Evolutionary conservation across 2,113 vertebrate genomes (phyloP).

Genomic region (Columba janthina): DNA sequence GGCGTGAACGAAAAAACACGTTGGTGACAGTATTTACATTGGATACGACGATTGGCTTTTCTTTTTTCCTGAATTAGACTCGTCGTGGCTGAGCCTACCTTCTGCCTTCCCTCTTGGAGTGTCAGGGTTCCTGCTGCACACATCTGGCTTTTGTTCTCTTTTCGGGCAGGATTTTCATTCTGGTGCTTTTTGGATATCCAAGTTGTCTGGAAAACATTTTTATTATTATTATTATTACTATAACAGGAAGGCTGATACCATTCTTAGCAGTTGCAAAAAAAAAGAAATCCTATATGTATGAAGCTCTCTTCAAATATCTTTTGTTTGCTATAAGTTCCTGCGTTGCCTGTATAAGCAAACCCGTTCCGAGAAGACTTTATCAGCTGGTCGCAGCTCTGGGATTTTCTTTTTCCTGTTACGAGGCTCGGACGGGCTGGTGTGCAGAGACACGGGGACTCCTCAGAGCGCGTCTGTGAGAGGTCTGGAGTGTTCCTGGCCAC

Average conservation of each 20-base stretch:
- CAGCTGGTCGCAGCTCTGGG: not conserved
- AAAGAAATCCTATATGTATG: not conserved
- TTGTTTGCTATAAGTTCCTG: constrained; percentile 42
- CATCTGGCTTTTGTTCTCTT: constrained; percentile 57
- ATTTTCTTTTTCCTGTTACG: constrained; percentile 61
- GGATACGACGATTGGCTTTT: not conserved
- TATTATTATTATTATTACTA: not conserved
- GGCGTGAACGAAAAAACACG: not conserved
- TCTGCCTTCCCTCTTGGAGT: not conserved
- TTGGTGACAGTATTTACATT: not conserved
- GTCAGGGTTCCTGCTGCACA: constrained; percentile 13
- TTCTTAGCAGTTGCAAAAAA: not conserved
- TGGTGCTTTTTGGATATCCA: constrained; percentile 29
- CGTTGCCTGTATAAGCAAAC: constrained; percentile 21
- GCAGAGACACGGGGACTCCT: constrained; percentile 68
- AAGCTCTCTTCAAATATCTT: constrained; percentile 34
- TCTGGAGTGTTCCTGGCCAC: constrained; percentile 38
- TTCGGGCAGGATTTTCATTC: constrained; percentile 22
- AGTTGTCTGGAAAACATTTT: constrained; percentile 20
- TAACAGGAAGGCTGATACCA: constrained; percentile 28
- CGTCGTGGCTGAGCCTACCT: constrained; percentile 42
- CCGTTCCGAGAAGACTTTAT: constrained; percentile 61
- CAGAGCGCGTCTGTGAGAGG: constrained; percentile 75
- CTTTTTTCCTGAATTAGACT: constrained; percentile 8
- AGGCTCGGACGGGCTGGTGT: constrained; percentile 53